phyloP scores from a whole-genome alignment of 2,797 vertebrate species.

The Sphenodon punctatus region DNA sequence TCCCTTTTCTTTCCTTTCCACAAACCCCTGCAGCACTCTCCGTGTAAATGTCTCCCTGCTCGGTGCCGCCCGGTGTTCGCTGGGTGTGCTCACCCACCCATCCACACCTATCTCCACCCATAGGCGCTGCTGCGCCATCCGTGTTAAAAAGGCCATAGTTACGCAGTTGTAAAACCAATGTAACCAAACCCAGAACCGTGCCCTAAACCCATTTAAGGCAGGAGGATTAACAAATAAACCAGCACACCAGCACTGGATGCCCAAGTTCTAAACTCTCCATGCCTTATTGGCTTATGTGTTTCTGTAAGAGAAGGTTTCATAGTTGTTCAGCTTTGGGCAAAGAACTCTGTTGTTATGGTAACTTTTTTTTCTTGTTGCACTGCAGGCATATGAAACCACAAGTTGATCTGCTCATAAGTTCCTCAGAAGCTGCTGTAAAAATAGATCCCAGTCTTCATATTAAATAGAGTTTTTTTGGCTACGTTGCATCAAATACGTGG shows the following conservation, averaged over 20 bases:
- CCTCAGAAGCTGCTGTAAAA: background rate
- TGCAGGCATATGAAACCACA: background rate
- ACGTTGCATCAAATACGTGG: background rate
- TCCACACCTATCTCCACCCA: too few species aligned
- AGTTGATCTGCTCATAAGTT: background rate
- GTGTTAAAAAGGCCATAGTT: too few species aligned
- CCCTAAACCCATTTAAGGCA: background rate
- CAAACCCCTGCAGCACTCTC: too few species aligned
- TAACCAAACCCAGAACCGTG: background rate
- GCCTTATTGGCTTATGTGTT: background rate
- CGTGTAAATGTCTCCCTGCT: too few species aligned
- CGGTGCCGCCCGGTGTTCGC: too few species aligned
- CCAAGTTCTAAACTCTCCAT: background rate
- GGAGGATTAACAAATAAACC: background rate
- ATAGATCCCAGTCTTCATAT: background rate
- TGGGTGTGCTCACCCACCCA: too few species aligned
- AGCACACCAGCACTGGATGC: background rate
- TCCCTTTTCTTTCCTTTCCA: too few species aligned
- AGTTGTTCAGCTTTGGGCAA: background rate
- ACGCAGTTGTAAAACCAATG: background rate
- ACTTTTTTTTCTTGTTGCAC: rapidly evolving
- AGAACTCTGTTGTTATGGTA: background rate
- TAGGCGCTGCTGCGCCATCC: too few species aligned
- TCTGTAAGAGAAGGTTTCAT: background rate
- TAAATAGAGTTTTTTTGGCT: background rate